Conservation (phyloP, 2,113 vertebrate genomes). For the Nettapus auritus region DNA sequence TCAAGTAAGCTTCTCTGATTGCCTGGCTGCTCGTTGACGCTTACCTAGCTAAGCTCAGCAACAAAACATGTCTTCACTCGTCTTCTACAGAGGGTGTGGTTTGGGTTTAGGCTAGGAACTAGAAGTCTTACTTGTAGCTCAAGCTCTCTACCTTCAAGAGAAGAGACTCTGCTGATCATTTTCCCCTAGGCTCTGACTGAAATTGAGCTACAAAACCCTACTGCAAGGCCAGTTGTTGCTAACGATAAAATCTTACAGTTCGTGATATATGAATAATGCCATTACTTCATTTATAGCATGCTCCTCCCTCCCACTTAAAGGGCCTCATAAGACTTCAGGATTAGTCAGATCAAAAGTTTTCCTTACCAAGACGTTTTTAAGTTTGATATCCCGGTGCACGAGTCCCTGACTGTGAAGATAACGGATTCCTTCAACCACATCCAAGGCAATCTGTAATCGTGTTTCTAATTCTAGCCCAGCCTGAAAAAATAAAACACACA, state of each 20-base stretch:
- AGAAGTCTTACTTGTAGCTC: not conserved
- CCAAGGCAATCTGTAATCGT: slow-evolving; percentile 91
- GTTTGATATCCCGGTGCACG: slow-evolving; percentile 95
- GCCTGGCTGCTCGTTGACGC: not conserved
- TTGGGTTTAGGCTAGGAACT: not conserved
- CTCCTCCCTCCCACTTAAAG: not conserved
- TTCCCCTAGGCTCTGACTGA: not conserved
- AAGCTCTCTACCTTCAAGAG: not conserved
- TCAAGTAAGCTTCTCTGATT: not conserved
- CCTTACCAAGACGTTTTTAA: slow-evolving; percentile 98
- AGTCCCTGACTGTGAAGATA: slow-evolving; percentile 96
- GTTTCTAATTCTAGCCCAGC: slow-evolving; percentile 87
- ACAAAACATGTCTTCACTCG: not conserved
- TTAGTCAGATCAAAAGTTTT: not conserved
- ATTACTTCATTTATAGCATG: fast-evolving
- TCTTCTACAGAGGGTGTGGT: not conserved
- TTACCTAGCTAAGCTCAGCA: not conserved
- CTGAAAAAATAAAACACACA: slow-evolving; percentile 67
- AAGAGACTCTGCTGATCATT: not conserved
- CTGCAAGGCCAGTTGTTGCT: not conserved
- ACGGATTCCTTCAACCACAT: slow-evolving; percentile 96
- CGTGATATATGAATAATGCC: no score
- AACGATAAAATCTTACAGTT: no score
- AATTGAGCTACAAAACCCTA: not conserved
- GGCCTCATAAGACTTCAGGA: not conserved